phyloP scores from a whole-genome alignment of 2,797 vertebrate genomes.

The Notolabrus celidotus region DNA sequence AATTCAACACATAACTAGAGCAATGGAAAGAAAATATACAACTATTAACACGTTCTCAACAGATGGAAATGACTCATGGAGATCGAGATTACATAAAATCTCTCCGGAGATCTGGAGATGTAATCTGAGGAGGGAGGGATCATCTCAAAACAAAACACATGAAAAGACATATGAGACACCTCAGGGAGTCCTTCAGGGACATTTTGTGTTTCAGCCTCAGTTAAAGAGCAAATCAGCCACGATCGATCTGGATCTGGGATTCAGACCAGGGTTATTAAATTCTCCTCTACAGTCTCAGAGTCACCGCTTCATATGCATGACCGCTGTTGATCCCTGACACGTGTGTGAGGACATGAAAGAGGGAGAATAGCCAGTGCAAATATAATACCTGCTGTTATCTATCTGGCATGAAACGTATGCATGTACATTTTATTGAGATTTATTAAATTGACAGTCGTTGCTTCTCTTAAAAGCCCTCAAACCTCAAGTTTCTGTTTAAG shows the following conservation, averaged over 20 bases:
- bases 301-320: neutral
- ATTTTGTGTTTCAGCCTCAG: constrained; percentile 13
- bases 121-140: constrained; percentile 36
- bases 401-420: too few relatives aligned
- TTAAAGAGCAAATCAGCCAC: constrained; percentile 1
- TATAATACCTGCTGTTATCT: too few relatives aligned
- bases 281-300: neutral
- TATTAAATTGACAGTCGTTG: too few relatives aligned
- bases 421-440: too few relatives aligned
- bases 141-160: constrained; percentile 6
- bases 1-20: constrained; percentile 65
- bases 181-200: constrained; percentile 16
- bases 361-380: neutral
- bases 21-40: constrained; percentile 59
- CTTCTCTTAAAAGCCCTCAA: too few relatives aligned
- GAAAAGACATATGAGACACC: constrained; percentile 23
- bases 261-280: neutral
- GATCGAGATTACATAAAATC: constrained; percentile 41
- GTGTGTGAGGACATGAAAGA: neutral
- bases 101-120: constrained; percentile 34
- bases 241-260: neutral
- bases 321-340: neutral
- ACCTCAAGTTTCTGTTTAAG: too few relatives aligned
- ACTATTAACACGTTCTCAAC: constrained; percentile 52
- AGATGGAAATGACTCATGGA: constrained; percentile 51